Conservation (phyloP, 2,113 vertebrate species). For the Sylvicapra grimmia region DNA sequence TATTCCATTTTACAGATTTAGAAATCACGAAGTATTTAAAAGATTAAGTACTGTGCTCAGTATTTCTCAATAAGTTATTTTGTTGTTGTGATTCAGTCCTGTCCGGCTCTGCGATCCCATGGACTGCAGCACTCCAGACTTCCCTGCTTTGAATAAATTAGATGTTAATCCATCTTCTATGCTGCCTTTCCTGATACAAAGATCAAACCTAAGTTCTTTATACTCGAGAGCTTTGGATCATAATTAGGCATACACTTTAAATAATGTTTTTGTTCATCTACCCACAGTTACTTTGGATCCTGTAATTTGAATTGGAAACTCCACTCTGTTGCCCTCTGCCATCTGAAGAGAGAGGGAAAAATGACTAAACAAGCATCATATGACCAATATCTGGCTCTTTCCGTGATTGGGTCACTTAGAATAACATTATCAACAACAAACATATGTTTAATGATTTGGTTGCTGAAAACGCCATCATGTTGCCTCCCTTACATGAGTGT, state of each 20-base stretch:
- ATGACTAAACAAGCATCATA: neutral
- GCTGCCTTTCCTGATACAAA: neutral
- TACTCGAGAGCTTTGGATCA: neutral
- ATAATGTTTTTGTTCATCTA: neutral
- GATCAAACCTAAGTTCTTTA: neutral
- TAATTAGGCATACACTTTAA: neutral
- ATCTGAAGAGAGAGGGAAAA: neutral
- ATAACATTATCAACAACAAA: neutral
- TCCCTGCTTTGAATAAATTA: neutral
- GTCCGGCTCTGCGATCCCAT: accelerated
- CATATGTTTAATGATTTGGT: neutral
- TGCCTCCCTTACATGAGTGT: neutral
- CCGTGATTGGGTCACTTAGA: neutral
- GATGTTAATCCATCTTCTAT: neutral
- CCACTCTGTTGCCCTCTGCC: neutral
- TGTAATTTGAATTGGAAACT: neutral
- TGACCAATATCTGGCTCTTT: neutral
- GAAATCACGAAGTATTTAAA: neutral
- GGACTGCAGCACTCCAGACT: neutral
- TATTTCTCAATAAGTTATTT: neutral
- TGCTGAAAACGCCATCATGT: neutral
- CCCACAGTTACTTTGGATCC: neutral
- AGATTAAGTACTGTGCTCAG: neutral
- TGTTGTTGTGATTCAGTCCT: neutral
- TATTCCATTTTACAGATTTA: neutral